Conservation (phyloP, 2,888 invertebrate genomes). For the Drosophila borborema region DNA sequence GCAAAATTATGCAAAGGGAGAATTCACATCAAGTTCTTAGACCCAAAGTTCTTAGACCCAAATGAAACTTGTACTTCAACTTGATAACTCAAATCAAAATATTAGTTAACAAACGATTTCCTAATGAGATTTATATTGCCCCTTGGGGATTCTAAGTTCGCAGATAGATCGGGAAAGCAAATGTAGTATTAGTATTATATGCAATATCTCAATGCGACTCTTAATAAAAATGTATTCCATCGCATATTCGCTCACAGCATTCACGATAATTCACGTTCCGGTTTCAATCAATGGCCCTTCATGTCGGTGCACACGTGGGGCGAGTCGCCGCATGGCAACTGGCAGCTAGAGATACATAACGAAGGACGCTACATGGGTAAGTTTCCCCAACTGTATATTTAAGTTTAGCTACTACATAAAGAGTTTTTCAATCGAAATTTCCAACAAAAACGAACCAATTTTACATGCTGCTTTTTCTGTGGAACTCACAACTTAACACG, state of each 20-base stretch:
- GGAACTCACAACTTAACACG: slow-evolving; percentile 43
- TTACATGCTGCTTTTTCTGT: slow-evolving; percentile 76
- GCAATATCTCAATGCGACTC: background rate
- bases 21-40: no score
- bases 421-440: background rate
- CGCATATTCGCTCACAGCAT: slow-evolving; percentile 52
- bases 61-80: no score
- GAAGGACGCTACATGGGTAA: slow-evolving; percentile 95
- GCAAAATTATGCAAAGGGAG: no score
- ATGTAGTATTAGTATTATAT: background rate
- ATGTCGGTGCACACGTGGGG: slow-evolving; percentile 99
- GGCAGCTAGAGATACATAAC: slow-evolving; percentile 98
- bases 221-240: background rate
- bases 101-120: no score
- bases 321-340: slow-evolving; percentile 95
- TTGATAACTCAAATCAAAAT: no score
- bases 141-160: background rate
- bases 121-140: no score
- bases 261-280: slow-evolving; percentile 95
- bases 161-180: no score
- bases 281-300: slow-evolving; percentile 99
- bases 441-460: slow-evolving; percentile 34
- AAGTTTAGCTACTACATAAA: background rate
- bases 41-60: no score
- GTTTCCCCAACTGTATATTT: slow-evolving; percentile 34